A percentile compares a stretch with the other conserved stretches of the same genome.
Evolutionary conservation across 2,888 invertebrate species (phyloP).

Genomic region (Troilus luridus): DNA sequence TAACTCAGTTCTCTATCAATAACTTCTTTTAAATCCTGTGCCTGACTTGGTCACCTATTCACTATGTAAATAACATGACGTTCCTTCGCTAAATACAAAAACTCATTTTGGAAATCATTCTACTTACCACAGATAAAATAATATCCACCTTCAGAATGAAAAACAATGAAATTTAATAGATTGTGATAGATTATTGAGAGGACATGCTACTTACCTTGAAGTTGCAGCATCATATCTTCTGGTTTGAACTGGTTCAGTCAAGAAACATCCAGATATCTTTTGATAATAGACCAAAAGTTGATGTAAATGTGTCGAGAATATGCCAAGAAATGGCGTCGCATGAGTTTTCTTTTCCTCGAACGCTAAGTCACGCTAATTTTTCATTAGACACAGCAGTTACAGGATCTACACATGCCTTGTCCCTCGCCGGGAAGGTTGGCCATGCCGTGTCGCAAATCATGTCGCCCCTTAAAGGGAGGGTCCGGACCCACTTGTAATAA

Average conservation of each 20-base stretch:
- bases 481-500: not conserved
- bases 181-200: too few relatives aligned
- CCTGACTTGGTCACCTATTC: too few relatives aligned
- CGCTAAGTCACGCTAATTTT: not conserved
- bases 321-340: not conserved
- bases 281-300: not conserved
- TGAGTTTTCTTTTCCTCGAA: not conserved
- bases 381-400: slow-evolving; percentile 7
- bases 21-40: too few relatives aligned
- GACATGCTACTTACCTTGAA: too few relatives aligned
- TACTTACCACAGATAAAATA: too few relatives aligned
- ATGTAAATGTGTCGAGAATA: not conserved
- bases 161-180: too few relatives aligned
- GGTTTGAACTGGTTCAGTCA: not conserved
- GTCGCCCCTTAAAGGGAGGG: slow-evolving; percentile 3
- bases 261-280: not conserved
- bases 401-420: not conserved
- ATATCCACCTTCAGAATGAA: too few relatives aligned
- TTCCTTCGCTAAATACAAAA: too few relatives aligned
- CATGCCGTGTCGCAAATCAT: not conserved
- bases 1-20: too few relatives aligned
- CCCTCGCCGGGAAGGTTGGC: not conserved
- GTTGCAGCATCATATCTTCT: not conserved
- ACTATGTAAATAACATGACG: too few relatives aligned
- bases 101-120: too few relatives aligned